These are phyloP conservation scores for Sialis fuliginosa DNA, from an alignment of 2,888 invertebrate species.

Conservation along the genomic window DNA sequence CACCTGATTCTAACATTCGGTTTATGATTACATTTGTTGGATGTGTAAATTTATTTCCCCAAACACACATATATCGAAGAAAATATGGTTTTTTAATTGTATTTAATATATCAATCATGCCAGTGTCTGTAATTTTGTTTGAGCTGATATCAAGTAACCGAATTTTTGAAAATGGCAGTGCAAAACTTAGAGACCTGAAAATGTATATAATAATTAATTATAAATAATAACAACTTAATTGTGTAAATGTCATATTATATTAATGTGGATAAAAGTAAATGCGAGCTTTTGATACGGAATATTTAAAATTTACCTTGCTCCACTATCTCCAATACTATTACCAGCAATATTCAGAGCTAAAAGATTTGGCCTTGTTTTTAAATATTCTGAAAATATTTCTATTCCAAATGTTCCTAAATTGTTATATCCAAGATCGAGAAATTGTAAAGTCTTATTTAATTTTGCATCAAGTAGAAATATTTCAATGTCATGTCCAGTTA, in stretches of 20 bases:
- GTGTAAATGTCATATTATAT: background rate
- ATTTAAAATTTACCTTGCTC: conserved; percentile 26
- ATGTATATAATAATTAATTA: too few species aligned
- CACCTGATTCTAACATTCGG: conserved; percentile 22
- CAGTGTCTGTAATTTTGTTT: conserved; percentile 34
- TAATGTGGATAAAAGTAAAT: background rate
- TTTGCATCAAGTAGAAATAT: conserved; percentile 31
- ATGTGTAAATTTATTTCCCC: conserved; percentile 25
- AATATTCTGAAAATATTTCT: conserved; percentile 32
- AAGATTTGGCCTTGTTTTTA: conserved; percentile 30
- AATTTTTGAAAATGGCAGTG: conserved; percentile 37
- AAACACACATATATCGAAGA: conserved; percentile 23
- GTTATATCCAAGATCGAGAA: conserved; percentile 40
- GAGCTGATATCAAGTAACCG: conserved; percentile 35
- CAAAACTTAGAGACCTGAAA: conserved; percentile 30
- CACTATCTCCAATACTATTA: conserved; percentile 35
- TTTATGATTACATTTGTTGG: conserved; percentile 21
- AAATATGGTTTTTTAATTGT: conserved; percentile 34
- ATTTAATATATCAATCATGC: conserved; percentile 33
- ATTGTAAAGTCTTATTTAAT: conserved; percentile 30
- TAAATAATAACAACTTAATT: too few species aligned
- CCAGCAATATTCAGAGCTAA: conserved; percentile 33
- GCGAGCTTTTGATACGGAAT: background rate
- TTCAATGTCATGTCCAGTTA: conserved; percentile 40
- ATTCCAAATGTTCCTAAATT: conserved; percentile 39